Percentiles rank a stretch among this genome's conserved stretches.
These are phyloP conservation scores for Ceratina japonica DNA, from an alignment of 1,140 invertebrate species.

Conservation along the genomic window DNA sequence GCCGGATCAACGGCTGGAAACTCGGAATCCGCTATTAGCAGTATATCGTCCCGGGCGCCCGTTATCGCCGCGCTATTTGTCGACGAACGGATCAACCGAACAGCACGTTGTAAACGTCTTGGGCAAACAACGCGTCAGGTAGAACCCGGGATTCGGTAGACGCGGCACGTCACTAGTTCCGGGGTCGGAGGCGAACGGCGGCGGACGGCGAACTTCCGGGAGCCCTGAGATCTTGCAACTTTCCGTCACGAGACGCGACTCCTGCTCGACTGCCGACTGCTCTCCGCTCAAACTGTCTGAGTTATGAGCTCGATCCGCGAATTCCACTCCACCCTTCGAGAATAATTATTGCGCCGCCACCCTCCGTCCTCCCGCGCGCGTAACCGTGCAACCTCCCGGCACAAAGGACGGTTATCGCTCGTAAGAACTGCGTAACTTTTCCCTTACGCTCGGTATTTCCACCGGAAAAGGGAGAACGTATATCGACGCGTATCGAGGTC, in stretches of 20 bases:
- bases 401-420: background rate
- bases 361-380: too few species aligned
- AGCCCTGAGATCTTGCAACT: slow-evolving; percentile 60
- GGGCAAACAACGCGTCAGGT: slow-evolving; percentile 49
- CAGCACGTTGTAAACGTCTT: slow-evolving; percentile 57
- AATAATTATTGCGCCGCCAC: slow-evolving; percentile 36
- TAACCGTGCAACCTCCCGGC: background rate
- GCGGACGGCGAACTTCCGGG: slow-evolving; percentile 37
- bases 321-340: slow-evolving; percentile 20
- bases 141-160: slow-evolving; percentile 14
- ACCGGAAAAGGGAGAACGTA: background rate
- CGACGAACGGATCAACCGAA: slow-evolving; percentile 61
- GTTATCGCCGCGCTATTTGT: slow-evolving; percentile 59
- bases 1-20: slow-evolving; percentile 18
- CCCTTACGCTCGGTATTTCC: background rate
- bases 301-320: slow-evolving; percentile 53
- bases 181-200: too few species aligned
- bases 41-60: slow-evolving; percentile 41
- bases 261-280: slow-evolving; percentile 44
- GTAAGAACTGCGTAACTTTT: background rate
- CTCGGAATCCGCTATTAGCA: slow-evolving; percentile 58
- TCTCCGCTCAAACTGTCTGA: slow-evolving; percentile 45
- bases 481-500: background rate
- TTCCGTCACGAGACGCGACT: slow-evolving; percentile 49
- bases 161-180: slow-evolving; percentile 44